phyloP scores from a whole-genome alignment of 2,113 vertebrate species.

The Emberiza fucata region DNA sequence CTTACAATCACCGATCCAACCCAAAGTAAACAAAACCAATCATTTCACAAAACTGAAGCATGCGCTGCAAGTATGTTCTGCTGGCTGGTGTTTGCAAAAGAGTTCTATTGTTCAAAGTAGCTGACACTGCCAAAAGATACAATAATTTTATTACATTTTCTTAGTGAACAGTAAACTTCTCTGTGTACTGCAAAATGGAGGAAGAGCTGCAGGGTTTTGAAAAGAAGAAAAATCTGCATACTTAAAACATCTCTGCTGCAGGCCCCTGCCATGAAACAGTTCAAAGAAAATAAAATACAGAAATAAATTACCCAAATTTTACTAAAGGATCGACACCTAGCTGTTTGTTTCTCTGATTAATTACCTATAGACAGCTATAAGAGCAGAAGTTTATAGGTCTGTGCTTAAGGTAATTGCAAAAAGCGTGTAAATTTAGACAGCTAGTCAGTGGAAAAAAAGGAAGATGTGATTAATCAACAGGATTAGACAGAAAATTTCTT shows the following conservation, averaged over 20 bases:
- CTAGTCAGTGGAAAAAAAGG: constrained; percentile 6
- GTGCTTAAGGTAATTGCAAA: neutral
- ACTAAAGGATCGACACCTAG: neutral
- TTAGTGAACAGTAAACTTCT: constrained; percentile 3
- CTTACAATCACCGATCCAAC: neutral
- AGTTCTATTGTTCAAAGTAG: neutral
- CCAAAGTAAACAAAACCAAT: constrained; percentile 34
- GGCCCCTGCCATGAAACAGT: neutral
- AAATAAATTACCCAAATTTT: neutral
- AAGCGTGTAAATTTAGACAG: constrained; percentile 16
- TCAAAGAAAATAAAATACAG: neutral
- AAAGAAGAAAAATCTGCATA: neutral
- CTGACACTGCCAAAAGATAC: constrained; percentile 8
- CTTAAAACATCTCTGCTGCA: neutral
- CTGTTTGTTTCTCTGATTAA: neutral
- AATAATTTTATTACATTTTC: neutral
- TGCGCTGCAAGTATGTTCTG: neutral
- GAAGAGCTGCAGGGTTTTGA: neutral
- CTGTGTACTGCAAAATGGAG: neutral
- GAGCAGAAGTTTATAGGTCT: neutral
- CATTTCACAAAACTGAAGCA: constrained; percentile 12
- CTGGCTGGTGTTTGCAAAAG: neutral
- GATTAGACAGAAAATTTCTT: constrained; percentile 29
- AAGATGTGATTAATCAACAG: constrained; percentile 26
- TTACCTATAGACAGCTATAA: neutral